These are phyloP conservation scores for Calephelis virginiensis DNA, from an alignment of 1,140 invertebrate genomes.

Conservation along the genomic window DNA sequence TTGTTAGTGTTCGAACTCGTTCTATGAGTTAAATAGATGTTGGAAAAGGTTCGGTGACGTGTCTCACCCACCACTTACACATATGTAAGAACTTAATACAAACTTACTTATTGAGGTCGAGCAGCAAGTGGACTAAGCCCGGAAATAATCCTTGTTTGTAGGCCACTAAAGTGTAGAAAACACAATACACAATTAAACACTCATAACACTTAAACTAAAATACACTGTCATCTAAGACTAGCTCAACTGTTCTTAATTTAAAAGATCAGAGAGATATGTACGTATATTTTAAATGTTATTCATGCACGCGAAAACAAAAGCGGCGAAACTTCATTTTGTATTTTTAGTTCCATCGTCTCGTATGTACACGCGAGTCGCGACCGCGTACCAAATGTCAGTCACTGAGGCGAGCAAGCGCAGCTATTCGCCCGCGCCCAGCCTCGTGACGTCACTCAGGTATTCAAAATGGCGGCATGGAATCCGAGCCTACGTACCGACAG, in stretches of 20 bases:
- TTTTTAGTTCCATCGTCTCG: slow-evolving; percentile 60
- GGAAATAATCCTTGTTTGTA: slow-evolving; percentile 57
- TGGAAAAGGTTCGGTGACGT: slow-evolving; percentile 61
- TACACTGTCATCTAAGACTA: slow-evolving; percentile 26
- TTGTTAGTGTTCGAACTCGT: slow-evolving; percentile 19
- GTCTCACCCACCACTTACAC: slow-evolving; percentile 57
- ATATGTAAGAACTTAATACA: slow-evolving; percentile 56
- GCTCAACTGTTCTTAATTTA: slow-evolving; percentile 65
- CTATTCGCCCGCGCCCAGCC: slow-evolving; percentile 60
- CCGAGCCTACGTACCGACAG: slow-evolving; percentile 64
- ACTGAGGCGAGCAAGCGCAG: slow-evolving; percentile 57
- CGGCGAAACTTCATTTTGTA: slow-evolving; percentile 65
- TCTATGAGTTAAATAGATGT: slow-evolving; percentile 21
- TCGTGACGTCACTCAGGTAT: slow-evolving; percentile 72
- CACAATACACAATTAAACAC: slow-evolving; percentile 66
- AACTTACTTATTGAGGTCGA: slow-evolving; percentile 59
- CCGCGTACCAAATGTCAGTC: slow-evolving; percentile 61
- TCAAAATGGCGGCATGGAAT: slow-evolving; percentile 74
- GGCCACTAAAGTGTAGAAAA: slow-evolving; percentile 65
- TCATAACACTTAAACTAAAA: slow-evolving; percentile 47
- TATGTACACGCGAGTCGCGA: slow-evolving; percentile 45
- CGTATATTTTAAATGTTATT: slow-evolving; percentile 39
- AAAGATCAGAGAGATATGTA: slow-evolving; percentile 68
- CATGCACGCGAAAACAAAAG: slow-evolving; percentile 54
- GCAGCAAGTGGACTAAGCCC: slow-evolving; percentile 49